Evolutionary conservation across 2,113 vertebrate genomes (phyloP), one percentile per base, ranked within the genome.

Genomic region (Prietella phreatophila): DNA sequence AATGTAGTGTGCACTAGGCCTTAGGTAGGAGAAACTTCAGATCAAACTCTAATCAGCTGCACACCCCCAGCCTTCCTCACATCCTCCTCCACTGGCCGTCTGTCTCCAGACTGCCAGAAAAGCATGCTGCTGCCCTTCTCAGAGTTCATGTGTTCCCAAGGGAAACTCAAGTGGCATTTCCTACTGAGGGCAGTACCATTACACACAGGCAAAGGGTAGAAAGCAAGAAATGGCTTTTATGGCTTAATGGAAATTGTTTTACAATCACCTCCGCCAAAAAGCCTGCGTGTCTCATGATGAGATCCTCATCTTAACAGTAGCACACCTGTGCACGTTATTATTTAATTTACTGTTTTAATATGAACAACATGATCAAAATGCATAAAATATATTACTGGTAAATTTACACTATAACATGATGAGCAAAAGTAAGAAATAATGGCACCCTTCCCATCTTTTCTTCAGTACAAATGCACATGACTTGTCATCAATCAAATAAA

Each of bases 131-230:
- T 78, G 79, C 25, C 78, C 79, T 84, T 82, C 73, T 82, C 58
- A 84, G 71, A 80, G 86, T 84, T 88, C 84, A 84, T 50, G 71
- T 58, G 67, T 75, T 88, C 80, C 86, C 79, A 30, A 60, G 84
- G 84, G 84, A 88, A 86, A 84, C 87, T 90, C 89, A 85, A 90
- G 89, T 85, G 87, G 75, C 87, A 88, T 90, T 90, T 90, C 83
- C 82, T 87, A 86, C 83, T 69, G 65, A 86, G 75, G 91, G 73
- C 84, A 85, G 50, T 30, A 42, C 86, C 80, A 63, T 86, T 86
- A 78, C 78, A 85, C 65, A 17, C 63, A 83, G 82, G 79, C 80
- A 4, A 89, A n/a, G 71, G 88, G 86, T 81, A 83, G 25, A 82
- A 67, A 36, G 84, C 86, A 87, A 82, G 80, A 86, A 88, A 89